Evolutionary conservation across 2,888 invertebrate genomes (phyloP).

Genomic region (Amiota minor): DNA sequence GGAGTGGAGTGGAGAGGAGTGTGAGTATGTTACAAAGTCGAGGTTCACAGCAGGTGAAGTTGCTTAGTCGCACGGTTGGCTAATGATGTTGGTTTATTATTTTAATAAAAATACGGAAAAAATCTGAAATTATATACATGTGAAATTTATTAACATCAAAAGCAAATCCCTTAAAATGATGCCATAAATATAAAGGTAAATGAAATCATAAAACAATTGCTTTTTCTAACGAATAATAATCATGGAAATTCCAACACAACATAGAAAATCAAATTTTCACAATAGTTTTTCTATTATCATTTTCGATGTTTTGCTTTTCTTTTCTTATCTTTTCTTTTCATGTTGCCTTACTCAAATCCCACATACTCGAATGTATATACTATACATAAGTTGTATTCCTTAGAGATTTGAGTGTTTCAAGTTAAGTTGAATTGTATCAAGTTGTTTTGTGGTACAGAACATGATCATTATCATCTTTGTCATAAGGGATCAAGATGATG

Average conservation of each 20-base stretch:
- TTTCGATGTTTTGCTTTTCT: not conserved
- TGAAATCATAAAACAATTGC: not conserved
- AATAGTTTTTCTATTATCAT: not conserved
- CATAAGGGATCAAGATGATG: not conserved
- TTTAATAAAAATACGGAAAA: not conserved
- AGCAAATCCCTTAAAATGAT: not conserved
- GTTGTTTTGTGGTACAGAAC: not conserved
- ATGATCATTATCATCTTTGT: slow-evolving; percentile 13
- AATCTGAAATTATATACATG: not conserved
- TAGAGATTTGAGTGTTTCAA: not conserved
- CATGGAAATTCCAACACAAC: not conserved
- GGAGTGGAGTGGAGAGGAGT: no score
- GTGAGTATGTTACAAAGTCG: not conserved
- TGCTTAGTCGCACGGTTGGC: not conserved
- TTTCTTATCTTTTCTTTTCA: not conserved
- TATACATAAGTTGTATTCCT: slow-evolving; percentile 1
- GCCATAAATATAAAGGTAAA: not conserved
- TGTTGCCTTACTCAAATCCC: no score
- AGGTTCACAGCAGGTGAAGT: slow-evolving; percentile 15
- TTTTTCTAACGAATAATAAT: not conserved
- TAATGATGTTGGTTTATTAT: not conserved
- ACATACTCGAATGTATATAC: no score
- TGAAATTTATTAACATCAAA: not conserved
- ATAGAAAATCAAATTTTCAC: slow-evolving; percentile 12
- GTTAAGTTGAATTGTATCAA: not conserved